phyloP scores from a whole-genome alignment of 2,888 invertebrate genomes.

The Ligdia adustata region DNA sequence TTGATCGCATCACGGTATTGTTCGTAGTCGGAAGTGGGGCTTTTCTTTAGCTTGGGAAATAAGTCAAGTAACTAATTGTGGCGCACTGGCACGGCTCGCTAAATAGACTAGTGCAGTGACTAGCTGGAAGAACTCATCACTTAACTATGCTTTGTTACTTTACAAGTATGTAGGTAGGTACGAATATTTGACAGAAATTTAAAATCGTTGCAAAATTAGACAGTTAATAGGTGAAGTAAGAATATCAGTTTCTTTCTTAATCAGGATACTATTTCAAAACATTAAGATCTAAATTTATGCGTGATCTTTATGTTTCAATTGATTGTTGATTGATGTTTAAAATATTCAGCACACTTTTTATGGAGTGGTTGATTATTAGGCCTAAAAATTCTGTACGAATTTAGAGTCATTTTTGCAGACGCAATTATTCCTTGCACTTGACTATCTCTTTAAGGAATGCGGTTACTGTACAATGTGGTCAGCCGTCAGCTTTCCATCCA shows the following conservation, averaged over 20 bases:
- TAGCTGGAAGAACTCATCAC: constrained; percentile 11
- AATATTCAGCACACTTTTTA: no score
- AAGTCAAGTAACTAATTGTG: constrained; percentile 47
- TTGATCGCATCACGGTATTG: constrained; percentile 55
- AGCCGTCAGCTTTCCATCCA: constrained; percentile 59
- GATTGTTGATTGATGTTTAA: no score
- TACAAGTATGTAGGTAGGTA: not conserved
- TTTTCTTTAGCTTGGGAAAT: constrained; percentile 76
- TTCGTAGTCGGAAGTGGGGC: constrained; percentile 59
- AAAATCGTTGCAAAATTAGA: not conserved
- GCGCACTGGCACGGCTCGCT: constrained; percentile 38
- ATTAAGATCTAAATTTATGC: no score
- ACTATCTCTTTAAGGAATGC: constrained; percentile 56
- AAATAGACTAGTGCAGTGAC: constrained; percentile 23
- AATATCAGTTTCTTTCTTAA: not conserved
- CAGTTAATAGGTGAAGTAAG: constrained; percentile 4
- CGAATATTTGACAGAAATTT: not conserved
- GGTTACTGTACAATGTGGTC: constrained; percentile 57
- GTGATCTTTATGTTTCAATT: no score
- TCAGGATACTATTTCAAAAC: constrained; percentile 2
- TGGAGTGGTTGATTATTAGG: constrained; percentile 5
- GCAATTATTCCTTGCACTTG: constrained; percentile 49
- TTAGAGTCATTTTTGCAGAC: constrained; percentile 20
- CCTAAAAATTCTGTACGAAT: no score
- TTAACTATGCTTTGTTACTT: constrained; percentile 28